phyloP scores from a whole-genome alignment of 2,113 vertebrate genomes.

The Siphamia tubifer region DNA sequence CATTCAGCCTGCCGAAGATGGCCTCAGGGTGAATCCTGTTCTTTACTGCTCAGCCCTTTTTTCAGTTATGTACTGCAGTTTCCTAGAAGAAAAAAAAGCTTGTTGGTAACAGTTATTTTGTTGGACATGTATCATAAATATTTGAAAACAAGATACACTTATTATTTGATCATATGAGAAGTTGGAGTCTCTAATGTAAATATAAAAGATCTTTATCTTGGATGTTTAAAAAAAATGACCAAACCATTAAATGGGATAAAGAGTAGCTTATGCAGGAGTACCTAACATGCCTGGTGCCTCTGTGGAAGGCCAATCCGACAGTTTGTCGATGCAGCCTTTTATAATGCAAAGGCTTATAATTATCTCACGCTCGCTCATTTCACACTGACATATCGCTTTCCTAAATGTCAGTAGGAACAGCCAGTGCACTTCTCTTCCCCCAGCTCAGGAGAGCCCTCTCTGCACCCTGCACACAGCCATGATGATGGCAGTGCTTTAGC shows the following conservation, averaged over 20 bases:
- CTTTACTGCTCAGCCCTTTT: slow-evolving; percentile 62
- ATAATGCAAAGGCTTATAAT: slow-evolving; percentile 90
- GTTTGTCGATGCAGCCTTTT: slow-evolving; percentile 84
- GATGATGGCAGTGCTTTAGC: slow-evolving; percentile 78
- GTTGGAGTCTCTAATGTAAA: slow-evolving; percentile 2
- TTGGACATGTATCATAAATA: slow-evolving; percentile 42
- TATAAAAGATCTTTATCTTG: slow-evolving; percentile 34
- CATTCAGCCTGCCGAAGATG: slow-evolving; percentile 75
- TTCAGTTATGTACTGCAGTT: slow-evolving; percentile 29
- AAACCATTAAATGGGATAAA: slow-evolving; percentile 73
- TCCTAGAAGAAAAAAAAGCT: slow-evolving; percentile 44
- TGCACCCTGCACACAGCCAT: slow-evolving; percentile 82
- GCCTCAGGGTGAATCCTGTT: slow-evolving; percentile 70
- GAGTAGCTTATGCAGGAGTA: slow-evolving; percentile 63
- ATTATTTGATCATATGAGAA: neutral
- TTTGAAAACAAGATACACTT: slow-evolving; percentile 33
- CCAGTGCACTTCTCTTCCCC: slow-evolving; percentile 67
- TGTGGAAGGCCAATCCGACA: slow-evolving; percentile 73
- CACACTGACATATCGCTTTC: slow-evolving; percentile 86
- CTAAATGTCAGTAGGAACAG: slow-evolving; percentile 91
- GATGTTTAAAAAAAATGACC: slow-evolving; percentile 63
- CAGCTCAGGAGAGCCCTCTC: slow-evolving; percentile 64
- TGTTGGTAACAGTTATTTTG: slow-evolving; percentile 28
- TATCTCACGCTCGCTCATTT: slow-evolving; percentile 86
- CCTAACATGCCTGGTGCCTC: slow-evolving; percentile 61